These are phyloP conservation scores for Poecilia picta DNA, from an alignment of 2,797 vertebrate species.

Conservation along the genomic window DNA sequence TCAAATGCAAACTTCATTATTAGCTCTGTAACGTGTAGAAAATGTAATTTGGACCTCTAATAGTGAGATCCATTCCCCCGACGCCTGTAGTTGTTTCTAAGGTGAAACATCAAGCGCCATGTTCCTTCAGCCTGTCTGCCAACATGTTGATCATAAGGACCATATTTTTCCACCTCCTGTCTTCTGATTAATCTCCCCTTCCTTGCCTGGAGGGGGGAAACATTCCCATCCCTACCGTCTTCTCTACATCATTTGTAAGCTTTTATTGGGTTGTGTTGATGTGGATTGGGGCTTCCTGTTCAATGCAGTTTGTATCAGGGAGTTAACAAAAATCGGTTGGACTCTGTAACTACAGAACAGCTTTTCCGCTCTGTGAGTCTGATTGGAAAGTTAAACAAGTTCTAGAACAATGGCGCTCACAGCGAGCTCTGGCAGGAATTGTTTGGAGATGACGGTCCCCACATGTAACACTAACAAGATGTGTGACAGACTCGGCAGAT, in stretches of 20 bases:
- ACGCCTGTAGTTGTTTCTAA: slow-evolving; percentile 24
- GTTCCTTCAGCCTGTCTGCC: slow-evolving; percentile 28
- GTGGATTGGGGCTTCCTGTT: slow-evolving; percentile 17
- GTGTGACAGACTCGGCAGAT: background rate
- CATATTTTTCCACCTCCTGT: background rate
- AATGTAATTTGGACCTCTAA: slow-evolving; percentile 49
- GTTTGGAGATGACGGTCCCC: background rate
- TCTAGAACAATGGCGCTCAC: too few relatives aligned
- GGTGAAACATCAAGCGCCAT: slow-evolving; percentile 40
- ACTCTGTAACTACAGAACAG: slow-evolving; percentile 26
- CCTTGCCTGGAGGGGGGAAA: slow-evolving; percentile 24
- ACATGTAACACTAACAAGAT: background rate
- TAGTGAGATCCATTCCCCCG: slow-evolving; percentile 16
- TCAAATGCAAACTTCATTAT: slow-evolving; percentile 37
- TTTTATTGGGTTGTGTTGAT: slow-evolving; percentile 32
- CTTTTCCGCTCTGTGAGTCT: background rate
- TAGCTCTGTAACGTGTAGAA: slow-evolving; percentile 27
- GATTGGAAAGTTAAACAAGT: slow-evolving; percentile 7
- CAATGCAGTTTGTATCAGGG: slow-evolving; percentile 6
- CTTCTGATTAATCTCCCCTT: slow-evolving; percentile 18
- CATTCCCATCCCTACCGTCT: slow-evolving; percentile 41
- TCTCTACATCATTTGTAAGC: slow-evolving; percentile 49
- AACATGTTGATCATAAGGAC: slow-evolving; percentile 33
- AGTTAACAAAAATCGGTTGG: slow-evolving; percentile 24
- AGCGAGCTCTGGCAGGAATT: background rate